Percentiles rank a stretch among this genome's conserved stretches.
phyloP scores from a whole-genome alignment of 2,888 invertebrate genomes.

The Drosophila multiciliata region DNA sequence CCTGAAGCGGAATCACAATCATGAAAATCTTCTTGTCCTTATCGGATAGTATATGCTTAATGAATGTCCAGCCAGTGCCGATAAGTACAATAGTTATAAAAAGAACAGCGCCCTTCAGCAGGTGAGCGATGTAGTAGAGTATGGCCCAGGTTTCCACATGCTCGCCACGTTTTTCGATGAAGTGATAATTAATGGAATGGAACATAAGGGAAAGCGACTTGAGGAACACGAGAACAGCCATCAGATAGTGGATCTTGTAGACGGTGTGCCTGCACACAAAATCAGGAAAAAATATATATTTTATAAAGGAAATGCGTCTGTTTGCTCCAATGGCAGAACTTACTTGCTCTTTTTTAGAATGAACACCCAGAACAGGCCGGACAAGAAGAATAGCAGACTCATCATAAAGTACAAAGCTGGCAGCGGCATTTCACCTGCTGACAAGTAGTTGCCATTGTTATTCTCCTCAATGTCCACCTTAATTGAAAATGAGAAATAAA shows the following conservation, averaged over 20 bases:
- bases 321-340: conserved; percentile 53
- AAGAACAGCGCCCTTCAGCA: conserved; percentile 96
- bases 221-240: conserved; percentile 96
- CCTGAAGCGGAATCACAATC: conserved; percentile 98
- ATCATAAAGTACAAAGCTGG: conserved; percentile 97
- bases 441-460: conserved; percentile 93
- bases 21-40: conserved; percentile 98
- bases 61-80: conserved; percentile 99
- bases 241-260: conserved; percentile 98
- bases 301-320: conserved; percentile 2
- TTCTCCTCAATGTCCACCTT: conserved; percentile 95
- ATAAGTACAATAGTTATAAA: conserved; percentile 98
- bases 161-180: conserved; percentile 95
- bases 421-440: conserved; percentile 98
- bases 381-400: conserved; percentile 94
- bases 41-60: conserved; percentile 98
- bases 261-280: conserved; percentile 89
- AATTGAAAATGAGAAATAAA: conserved; percentile 31
- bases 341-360: conserved; percentile 92
- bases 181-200: conserved; percentile 97
- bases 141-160: conserved; percentile 99
- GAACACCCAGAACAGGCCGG: conserved; percentile 97
- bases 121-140: conserved; percentile 98
- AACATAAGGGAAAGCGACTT: conserved; percentile 97
- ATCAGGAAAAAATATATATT: conserved; percentile 38